These are phyloP conservation scores for Drosophila gaucha DNA, from an alignment of 2,888 invertebrate genomes.

Conservation along the genomic window DNA sequence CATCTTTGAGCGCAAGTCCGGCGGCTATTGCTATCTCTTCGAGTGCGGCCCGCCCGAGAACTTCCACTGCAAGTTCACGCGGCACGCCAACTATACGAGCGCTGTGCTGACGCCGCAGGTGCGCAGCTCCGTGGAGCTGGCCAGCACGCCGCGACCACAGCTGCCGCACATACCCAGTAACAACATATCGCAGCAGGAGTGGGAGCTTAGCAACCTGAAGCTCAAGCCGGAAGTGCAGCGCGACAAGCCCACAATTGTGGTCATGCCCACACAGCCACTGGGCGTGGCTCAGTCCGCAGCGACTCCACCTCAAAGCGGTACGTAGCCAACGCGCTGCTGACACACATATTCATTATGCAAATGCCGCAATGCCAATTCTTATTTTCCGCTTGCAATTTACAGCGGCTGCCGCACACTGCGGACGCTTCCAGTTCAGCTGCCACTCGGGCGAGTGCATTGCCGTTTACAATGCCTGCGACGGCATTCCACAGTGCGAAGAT, in stretches of 20 bases:
- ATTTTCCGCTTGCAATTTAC: constrained; percentile 34
- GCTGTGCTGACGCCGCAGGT: constrained; percentile 90
- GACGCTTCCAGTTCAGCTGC: constrained; percentile 95
- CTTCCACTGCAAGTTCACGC: constrained; percentile 96
- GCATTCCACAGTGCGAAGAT: constrained; percentile 95
- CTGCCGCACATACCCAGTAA: constrained; percentile 71
- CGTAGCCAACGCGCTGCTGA: constrained; percentile 16
- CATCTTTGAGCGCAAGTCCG: constrained; percentile 94
- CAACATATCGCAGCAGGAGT: constrained; percentile 84
- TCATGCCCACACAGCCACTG: constrained; percentile 25
- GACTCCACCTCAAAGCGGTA: constrained; percentile 56
- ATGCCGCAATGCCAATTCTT: constrained; percentile 27
- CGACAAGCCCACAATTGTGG: constrained; percentile 57
- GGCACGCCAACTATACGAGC: constrained; percentile 94
- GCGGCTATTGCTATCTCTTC: constrained; percentile 95
- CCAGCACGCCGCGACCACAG: constrained; percentile 73
- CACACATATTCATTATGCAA: constrained; percentile 31
- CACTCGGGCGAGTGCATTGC: constrained; percentile 96
- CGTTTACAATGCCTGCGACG: constrained; percentile 97
- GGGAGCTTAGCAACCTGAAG: constrained; percentile 84
- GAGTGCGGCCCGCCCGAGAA: constrained; percentile 95
- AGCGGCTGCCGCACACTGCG: constrained; percentile 86
- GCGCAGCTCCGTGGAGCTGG: constrained; percentile 51
- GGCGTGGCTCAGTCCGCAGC: constrained; percentile 46
- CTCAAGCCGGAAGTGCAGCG: constrained; percentile 76